Evolutionary conservation across 2,888 invertebrate genomes (phyloP).

Genomic region (Drosophila pseudotakahashii): DNA sequence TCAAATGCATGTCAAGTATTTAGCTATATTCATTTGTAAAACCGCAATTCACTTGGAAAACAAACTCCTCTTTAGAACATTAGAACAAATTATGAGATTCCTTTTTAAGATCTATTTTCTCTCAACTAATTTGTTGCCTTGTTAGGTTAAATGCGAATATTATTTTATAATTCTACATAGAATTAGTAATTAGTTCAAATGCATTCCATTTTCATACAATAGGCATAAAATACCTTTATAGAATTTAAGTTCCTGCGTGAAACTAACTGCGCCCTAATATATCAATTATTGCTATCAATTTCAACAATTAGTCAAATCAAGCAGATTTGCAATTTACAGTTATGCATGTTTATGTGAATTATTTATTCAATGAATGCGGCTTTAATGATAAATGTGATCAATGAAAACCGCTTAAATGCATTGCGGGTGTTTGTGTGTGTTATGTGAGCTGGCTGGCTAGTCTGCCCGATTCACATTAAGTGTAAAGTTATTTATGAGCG

Average conservation of each 20-base stretch:
- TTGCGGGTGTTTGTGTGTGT: slow-evolving; percentile 11
- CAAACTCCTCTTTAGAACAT: no score
- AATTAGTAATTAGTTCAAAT: neutral
- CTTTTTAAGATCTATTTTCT: no score
- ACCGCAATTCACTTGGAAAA: no score
- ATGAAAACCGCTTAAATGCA: slow-evolving; percentile 25
- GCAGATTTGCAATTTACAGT: slow-evolving; percentile 27
- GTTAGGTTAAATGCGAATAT: no score
- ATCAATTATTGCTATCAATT: slow-evolving; percentile 45
- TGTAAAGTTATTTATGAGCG: slow-evolving; percentile 46
- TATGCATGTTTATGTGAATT: slow-evolving; percentile 27
- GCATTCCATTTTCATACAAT: neutral
- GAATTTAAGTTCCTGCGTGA: neutral
- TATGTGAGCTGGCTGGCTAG: neutral
- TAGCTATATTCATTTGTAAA: neutral
- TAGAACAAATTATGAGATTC: no score
- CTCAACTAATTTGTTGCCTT: no score
- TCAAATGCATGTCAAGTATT: neutral
- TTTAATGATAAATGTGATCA: slow-evolving; percentile 35
- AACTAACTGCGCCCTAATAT: slow-evolving; percentile 15
- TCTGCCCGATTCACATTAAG: slow-evolving; percentile 16
- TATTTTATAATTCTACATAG: no score
- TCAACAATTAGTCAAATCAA: slow-evolving; percentile 44
- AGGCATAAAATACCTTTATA: neutral
- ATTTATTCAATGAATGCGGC: slow-evolving; percentile 43